phyloP scores from a whole-genome alignment of 2,888 invertebrate genomes.

The Osmoderma eremita region DNA sequence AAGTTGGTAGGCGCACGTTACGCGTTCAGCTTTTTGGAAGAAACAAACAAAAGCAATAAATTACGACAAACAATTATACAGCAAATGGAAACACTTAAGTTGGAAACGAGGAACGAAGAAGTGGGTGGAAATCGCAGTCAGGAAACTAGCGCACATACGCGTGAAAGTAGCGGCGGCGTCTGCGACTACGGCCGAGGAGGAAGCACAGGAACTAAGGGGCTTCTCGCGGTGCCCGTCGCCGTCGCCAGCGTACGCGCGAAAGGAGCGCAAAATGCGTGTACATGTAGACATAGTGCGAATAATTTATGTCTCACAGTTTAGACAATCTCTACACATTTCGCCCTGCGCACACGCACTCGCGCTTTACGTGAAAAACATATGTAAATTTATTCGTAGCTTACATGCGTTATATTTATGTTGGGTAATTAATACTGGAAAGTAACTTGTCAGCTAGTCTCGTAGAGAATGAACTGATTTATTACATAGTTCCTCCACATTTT shows the following conservation, averaged over 20 bases:
- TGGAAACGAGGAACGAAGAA: conserved; percentile 43
- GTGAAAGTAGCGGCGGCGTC: conserved; percentile 31
- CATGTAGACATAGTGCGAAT: conserved; percentile 49
- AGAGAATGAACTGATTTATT: conserved; percentile 24
- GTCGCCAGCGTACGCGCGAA: conserved; percentile 40
- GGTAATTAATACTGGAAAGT: conserved; percentile 32
- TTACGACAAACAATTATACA: conserved; percentile 56
- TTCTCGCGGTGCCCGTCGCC: conserved; percentile 37
- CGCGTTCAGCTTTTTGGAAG: conserved; percentile 34
- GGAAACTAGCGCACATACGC: conserved; percentile 47
- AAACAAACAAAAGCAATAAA: conserved; percentile 51
- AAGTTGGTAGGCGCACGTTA: conserved; percentile 30
- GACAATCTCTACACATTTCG: conserved; percentile 45
- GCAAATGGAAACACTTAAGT: conserved; percentile 51
- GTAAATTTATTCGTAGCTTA: conserved; percentile 34
- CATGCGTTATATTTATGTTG: conserved; percentile 35
- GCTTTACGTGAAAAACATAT: conserved; percentile 23
- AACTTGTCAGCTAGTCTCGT: conserved; percentile 20
- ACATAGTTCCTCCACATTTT: neutral
- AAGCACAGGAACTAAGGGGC: conserved; percentile 23
- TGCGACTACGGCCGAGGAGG: conserved; percentile 34
- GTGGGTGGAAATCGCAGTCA: conserved; percentile 50
- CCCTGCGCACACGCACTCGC: conserved; percentile 9
- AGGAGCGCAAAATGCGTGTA: conserved; percentile 50
- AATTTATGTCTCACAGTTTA: conserved; percentile 51